Base-by-base conservation (phyloP, 2,888 invertebrate genomes). In the Aromia moschata region DNA sequence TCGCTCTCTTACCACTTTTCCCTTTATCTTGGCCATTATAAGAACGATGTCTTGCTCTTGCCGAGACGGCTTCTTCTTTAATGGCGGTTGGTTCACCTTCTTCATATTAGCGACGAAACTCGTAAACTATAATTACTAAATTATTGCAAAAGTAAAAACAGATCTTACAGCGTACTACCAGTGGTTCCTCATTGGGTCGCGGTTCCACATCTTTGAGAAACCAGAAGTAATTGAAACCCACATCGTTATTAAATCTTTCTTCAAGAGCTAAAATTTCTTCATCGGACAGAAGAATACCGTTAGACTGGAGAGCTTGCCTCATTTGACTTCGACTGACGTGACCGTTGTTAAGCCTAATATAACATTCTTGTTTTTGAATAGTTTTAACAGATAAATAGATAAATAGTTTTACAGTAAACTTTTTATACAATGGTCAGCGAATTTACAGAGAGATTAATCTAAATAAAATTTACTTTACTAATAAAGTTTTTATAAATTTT, bases 11-110 rank as follows among this genome's bases (percentile, higher is more conserved):
- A 89, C 86, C 51, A 88, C 86, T 82, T 88, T 88, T 20, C 88
- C 87, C 79, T 91, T 92, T 67, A 90, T 87, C 79, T 89, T 90
- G 12, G 91, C 89, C 52, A 92, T 82, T 61, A 91, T 86, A 68
- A 86, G 83, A 38, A 90, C 86, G 64, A 92, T 88, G 74, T 90
- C 86, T 0, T 84, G 84, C 73, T 90, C 87, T 25, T 83, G 80
- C 20, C 78, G 70, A 14, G 73, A 70, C 0, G 77, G 67, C 53
- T 74, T 70, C 54, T 73, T 71, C 44, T 70, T 70, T 4, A 70
- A 62, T 51, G 70, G 75, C 33, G 78, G 78, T 1, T 73, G 70
- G 60, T 82, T 82, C 0, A 84, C 57, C 56, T 67, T 74, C 44
- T 74, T 78, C 72, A 79, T 80, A 25, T 79, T 77, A 11, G 77